Base-by-base conservation (phyloP, 2,797 vertebrate species). In the Gorsachius magnificus region DNA sequence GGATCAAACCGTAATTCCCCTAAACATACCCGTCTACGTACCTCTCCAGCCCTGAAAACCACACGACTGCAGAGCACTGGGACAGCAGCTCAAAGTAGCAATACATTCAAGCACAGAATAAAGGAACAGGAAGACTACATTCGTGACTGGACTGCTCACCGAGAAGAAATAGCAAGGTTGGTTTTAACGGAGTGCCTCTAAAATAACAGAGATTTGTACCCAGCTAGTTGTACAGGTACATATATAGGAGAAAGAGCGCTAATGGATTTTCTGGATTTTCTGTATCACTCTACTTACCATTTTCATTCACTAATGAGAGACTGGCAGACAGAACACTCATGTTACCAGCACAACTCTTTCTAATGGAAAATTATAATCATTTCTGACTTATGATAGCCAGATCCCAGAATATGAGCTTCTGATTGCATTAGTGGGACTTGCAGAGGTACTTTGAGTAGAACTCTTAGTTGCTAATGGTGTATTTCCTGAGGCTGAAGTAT, bases 91-190 rank as follows among this genome's bases (percentile, higher is more conserved):
- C 97, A 98, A 97, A 97, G 97, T 96, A 99, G 98, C 92, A 98
- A 98, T 48, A 98, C 97, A 6, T 98, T 99, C 91, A 99, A 99
- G 97, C 98, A 98, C 96, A 99, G 99, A 90, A 99, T 99, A 98
- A 99, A 98, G 86, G 99, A 99, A 82, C 99, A 99, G 90, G 99
- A 99, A 95, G 99, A 99, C 94, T 99, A 99, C 98, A 99, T 99
- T 97, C 98, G 99, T 41, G 99, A 99, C 88, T 99, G 99, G 99
- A 99, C 99, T 11, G 99, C 99, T 56, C 99, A 99, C 98, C 99
- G 99, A 63, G 99, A 99, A 97, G 99, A 99, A 98, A 99, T 99
- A 91, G 99, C 99, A 98, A 99, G 99, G 99, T 99, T 92, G 84
- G 97, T 98, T 94, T 95, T 77, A 53, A 79, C 78, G 78, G 41